Base-by-base conservation (phyloP, 2,113 vertebrate species). In the Puntigrus tetrazona region DNA sequence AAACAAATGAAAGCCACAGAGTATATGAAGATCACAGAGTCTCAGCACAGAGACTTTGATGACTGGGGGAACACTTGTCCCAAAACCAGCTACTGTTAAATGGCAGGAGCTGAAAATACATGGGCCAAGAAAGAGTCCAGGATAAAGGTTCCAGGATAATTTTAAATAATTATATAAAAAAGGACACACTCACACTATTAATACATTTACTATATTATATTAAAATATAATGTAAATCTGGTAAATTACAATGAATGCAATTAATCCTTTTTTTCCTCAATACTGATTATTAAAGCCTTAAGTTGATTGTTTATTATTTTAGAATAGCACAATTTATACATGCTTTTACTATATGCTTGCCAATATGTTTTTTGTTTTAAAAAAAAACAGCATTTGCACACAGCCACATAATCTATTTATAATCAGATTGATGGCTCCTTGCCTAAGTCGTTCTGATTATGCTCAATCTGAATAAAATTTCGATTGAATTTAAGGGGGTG, bases 1-100 rank as follows among this genome's bases (percentile, higher is more conserved):
- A 67, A 61, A 74, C 55, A 80, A 47, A 80, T 83, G 50, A 86
- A 78, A 83, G 43, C 31, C 77, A 34, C 45, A 52, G 13, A 86
- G 74, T 78, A 36, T 72, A 50, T 14, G 45, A 61, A 80, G 31
- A 80, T 86, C 50, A 83, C 63, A 27, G 29, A 70, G 76, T n/a
- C 20, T 36, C 55, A 47, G 57, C n/a, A 45, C 50, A 80, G 22
- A 78, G 78, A 16, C 59, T 80, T 72, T 85, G n/a, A 38, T 31
- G 7, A 36, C 22, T 27, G 1, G 36, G 22, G 20, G 20, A 72
- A 36, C 13, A 16, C 4, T 34, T 61, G 36, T 41, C 14, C 77
- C 14, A 63, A 79, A 79, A 4, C 77, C 13, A 43, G 55, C n/a
- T 27, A 43, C 36, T 61, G 36, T 79, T 79, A 29, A 79, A 79